Conservation (phyloP, 1,140 invertebrate genomes). For the Sitodiplosis mosellana region DNA sequence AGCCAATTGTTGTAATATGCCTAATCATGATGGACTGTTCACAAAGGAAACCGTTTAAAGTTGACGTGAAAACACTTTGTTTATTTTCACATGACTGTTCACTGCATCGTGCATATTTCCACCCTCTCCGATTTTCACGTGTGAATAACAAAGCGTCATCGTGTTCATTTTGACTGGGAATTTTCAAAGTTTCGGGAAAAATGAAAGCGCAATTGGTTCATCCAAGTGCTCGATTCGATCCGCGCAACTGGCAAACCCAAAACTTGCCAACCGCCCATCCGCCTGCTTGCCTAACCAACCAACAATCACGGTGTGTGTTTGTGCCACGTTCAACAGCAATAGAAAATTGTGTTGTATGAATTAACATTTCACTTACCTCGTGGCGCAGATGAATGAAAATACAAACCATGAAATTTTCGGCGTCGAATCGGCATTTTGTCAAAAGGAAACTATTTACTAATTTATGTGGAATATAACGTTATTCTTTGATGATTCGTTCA, state of each 20-base stretch:
- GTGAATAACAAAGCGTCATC: too few species aligned
- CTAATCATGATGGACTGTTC: too few species aligned
- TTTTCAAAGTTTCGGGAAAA: too few species aligned
- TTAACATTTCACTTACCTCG: slow-evolving; percentile 21
- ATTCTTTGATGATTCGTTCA: too few species aligned
- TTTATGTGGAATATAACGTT: too few species aligned
- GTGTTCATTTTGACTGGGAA: too few species aligned
- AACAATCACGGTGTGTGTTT: too few species aligned
- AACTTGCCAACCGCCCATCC: not conserved
- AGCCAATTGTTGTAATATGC: too few species aligned
- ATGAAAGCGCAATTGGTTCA: not conserved
- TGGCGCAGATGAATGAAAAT: slow-evolving; percentile 34
- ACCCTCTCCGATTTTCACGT: too few species aligned
- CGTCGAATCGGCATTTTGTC: slow-evolving; percentile 15
- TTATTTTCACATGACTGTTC: not conserved
- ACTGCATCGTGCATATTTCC: too few species aligned
- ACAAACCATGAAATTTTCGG: slow-evolving; percentile 27
- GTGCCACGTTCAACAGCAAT: not conserved
- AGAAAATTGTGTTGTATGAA: not conserved
- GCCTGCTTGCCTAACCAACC: not conserved
- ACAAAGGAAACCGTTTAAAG: too few species aligned
- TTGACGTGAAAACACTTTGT: not conserved
- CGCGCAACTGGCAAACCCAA: not conserved
- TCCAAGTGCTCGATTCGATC: not conserved
- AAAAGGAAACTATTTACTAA: too few species aligned